A percentile compares a stretch with the other conserved stretches of the same genome.
phyloP scores from a whole-genome alignment of 2,888 invertebrate genomes.

The Oscheius sp. region DNA sequence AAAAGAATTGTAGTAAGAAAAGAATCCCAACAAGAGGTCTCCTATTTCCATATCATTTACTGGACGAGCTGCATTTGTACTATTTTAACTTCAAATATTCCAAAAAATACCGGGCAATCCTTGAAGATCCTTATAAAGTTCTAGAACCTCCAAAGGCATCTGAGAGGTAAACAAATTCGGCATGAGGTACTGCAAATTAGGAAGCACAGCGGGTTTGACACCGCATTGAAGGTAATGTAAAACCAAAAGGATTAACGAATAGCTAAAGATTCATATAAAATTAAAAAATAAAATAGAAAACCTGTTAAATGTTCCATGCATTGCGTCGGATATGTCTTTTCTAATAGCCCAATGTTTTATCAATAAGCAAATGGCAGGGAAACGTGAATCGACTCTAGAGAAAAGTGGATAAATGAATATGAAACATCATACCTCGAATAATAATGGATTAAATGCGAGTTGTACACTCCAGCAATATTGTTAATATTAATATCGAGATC shows the following conservation, averaged over 20 bases:
- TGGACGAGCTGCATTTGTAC: constrained; percentile 35
- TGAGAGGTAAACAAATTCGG: constrained; percentile 55
- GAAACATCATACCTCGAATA: constrained; percentile 61
- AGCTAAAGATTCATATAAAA: constrained; percentile 50
- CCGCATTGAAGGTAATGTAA: constrained; percentile 71
- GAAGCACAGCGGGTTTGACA: constrained; percentile 64
- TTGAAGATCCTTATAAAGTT: constrained; percentile 49
- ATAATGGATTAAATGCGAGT: constrained; percentile 71
- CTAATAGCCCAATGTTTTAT: constrained; percentile 72
- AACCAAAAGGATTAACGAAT: constrained; percentile 71
- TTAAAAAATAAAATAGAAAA: constrained; percentile 30
- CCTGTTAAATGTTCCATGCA: constrained; percentile 69
- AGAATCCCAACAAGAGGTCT: constrained; percentile 69
- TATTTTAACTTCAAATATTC: not conserved
- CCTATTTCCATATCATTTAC: constrained; percentile 57
- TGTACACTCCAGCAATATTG: constrained; percentile 72
- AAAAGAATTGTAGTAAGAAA: constrained; percentile 68
- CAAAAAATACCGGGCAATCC: constrained; percentile 42
- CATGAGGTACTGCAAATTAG: constrained; percentile 61
- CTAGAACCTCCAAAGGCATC: constrained; percentile 41
- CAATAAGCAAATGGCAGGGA: constrained; percentile 66
- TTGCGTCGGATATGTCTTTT: constrained; percentile 63
- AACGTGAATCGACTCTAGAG: constrained; percentile 66
- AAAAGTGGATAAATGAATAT: not conserved
- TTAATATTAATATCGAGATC: constrained; percentile 72